These are phyloP conservation scores for Azemiops feae DNA, from an alignment of 2,113 vertebrate species.

Conservation along the genomic window DNA sequence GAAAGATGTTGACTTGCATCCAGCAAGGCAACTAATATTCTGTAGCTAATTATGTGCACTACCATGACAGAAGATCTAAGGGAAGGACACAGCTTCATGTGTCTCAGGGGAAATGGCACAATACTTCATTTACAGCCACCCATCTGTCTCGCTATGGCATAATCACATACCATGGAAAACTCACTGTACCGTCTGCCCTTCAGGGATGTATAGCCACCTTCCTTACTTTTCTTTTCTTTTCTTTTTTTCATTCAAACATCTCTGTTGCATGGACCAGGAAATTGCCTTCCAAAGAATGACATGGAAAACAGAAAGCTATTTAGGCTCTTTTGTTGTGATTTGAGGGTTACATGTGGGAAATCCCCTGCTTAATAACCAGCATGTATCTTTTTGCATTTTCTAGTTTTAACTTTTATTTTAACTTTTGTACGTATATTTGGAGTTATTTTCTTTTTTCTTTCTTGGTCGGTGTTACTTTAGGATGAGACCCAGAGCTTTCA, in stretches of 20 bases:
- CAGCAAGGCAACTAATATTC: conserved; percentile 74
- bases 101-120: conserved; percentile 67
- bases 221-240: neutral
- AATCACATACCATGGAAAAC: conserved; percentile 55
- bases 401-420: neutral
- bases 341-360: neutral
- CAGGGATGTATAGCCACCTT: conserved; percentile 49
- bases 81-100: conserved; percentile 60
- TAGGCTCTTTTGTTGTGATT: neutral
- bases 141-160: conserved; percentile 72
- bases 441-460: neutral
- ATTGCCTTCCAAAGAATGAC: neutral
- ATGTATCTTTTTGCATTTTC: neutral
- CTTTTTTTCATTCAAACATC: neutral
- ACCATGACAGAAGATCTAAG: conserved; percentile 59
- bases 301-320: neutral
- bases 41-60: conserved; percentile 73
- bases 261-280: neutral
- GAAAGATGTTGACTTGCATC: conserved; percentile 60
- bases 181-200: conserved; percentile 62
- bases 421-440: neutral
- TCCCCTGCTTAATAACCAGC: neutral
- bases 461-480: neutral
- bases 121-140: conserved; percentile 71
- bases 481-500: neutral